Conservation (phyloP, 2,113 vertebrate genomes). For the Anolis carolinensis region DNA sequence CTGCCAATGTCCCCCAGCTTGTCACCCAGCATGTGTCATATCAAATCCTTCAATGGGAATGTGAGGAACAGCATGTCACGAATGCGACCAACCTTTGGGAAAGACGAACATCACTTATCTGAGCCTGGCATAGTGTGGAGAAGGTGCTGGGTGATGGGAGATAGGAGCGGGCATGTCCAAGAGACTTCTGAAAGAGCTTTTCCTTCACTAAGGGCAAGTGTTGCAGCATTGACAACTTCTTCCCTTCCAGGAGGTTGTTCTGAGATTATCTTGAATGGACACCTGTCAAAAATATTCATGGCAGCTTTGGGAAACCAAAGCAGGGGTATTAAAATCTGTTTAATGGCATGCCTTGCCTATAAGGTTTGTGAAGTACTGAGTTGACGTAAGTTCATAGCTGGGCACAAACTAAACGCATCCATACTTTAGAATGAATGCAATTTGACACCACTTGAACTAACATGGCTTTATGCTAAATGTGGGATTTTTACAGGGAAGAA, state of each 20-base stretch:
- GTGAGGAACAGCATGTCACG: conserved; percentile 36
- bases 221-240: background rate
- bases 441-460: too few relatives aligned
- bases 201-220: conserved; percentile 1
- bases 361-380: too few relatives aligned
- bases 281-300: background rate
- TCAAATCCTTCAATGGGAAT: conserved; percentile 35
- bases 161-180: conserved; percentile 51
- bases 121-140: conserved; percentile 51
- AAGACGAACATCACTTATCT: conserved; percentile 60
- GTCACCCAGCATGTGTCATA: background rate
- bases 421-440: too few relatives aligned
- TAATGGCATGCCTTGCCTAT: background rate
- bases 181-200: conserved; percentile 58
- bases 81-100: fast-evolving
- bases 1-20: conserved; percentile 5
- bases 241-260: background rate
- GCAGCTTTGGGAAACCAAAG: conserved; percentile 2
- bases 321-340: background rate
- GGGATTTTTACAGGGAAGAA: background rate
- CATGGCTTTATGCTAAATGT: background rate
- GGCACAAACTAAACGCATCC: too few relatives aligned
- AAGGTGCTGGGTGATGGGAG: conserved; percentile 67
- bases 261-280: background rate
- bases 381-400: too few relatives aligned